A percentile compares a stretch with the other conserved stretches of the same genome.
These are phyloP conservation scores for Gisinianus flammeolus DNA, from an alignment of 2,888 invertebrate species.

Conservation along the genomic window DNA sequence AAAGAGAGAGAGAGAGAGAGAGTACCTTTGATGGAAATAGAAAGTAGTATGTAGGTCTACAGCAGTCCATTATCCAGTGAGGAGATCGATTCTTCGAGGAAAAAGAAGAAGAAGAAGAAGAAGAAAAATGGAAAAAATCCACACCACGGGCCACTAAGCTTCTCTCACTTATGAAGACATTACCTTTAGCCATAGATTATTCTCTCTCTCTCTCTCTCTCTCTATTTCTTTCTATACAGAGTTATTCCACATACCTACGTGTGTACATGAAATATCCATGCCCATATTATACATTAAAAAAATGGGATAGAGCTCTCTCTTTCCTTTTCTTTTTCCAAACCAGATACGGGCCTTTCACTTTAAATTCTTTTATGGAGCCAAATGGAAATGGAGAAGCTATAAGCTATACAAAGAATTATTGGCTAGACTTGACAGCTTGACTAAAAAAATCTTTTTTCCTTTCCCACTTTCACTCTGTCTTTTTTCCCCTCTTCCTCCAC, in stretches of 20 bases:
- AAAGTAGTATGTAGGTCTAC: neutral
- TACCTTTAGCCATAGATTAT: neutral
- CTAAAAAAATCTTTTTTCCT: slow-evolving; percentile 17
- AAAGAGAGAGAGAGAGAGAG: neutral
- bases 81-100: slow-evolving; percentile 10
- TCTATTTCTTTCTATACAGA: neutral
- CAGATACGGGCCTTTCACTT: neutral
- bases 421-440: slow-evolving; percentile 20
- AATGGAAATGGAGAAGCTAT: slow-evolving; percentile 5
- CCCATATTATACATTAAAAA: neutral
- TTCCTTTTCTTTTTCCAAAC: neutral
- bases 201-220: neutral
- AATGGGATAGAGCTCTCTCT: neutral
- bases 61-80: slow-evolving; percentile 14
- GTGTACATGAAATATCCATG: no score
- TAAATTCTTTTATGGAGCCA: slow-evolving; percentile 22
- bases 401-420: slow-evolving; percentile 26
- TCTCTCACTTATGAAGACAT: slow-evolving; percentile 15
- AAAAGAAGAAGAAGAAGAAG: neutral
- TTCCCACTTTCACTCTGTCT: neutral
- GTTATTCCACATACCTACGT: no score
- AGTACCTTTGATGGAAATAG: neutral
- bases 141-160: slow-evolving; percentile 26
- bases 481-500: neutral
- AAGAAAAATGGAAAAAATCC: slow-evolving; percentile 4